Evolutionary conservation across 2,888 invertebrate genomes (phyloP).

Genomic region (Agapetus fuscipes): DNA sequence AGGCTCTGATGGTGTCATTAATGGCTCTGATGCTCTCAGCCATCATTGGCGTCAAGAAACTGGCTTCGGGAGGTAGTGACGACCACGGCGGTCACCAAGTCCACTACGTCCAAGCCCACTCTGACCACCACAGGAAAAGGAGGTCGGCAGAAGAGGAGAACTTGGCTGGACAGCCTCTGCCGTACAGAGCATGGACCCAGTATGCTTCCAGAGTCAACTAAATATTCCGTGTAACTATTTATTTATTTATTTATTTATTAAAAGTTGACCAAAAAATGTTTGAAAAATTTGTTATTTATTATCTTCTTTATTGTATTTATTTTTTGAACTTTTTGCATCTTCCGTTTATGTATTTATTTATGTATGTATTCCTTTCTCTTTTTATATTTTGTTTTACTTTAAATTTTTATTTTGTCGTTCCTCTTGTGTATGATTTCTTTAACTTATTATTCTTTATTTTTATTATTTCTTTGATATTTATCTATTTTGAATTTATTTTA

Average conservation of each 20-base stretch:
- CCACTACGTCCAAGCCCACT: constrained; percentile 46
- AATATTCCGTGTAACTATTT: constrained; percentile 27
- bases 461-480: no score
- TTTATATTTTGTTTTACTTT: no score
- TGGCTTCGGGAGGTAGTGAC: constrained; percentile 49
- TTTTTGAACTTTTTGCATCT: no score
- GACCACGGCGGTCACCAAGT: constrained; percentile 49
- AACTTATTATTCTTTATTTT: no score
- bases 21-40: constrained; percentile 65
- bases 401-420: no score
- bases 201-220: no score
- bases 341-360: no score
- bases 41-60: constrained; percentile 65
- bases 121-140: constrained; percentile 44
- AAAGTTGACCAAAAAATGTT: no score
- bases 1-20: constrained; percentile 58
- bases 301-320: no score
- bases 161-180: constrained; percentile 31
- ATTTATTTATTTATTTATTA: constrained; percentile 3
- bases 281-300: background rate
- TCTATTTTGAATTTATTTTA: no score
- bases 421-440: no score
- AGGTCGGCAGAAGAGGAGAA: constrained; percentile 26
- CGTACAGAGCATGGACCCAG: constrained; percentile 46
- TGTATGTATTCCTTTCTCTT: no score